phyloP scores from a whole-genome alignment of 2,888 invertebrate species.

The Priocnemis perturbator region DNA sequence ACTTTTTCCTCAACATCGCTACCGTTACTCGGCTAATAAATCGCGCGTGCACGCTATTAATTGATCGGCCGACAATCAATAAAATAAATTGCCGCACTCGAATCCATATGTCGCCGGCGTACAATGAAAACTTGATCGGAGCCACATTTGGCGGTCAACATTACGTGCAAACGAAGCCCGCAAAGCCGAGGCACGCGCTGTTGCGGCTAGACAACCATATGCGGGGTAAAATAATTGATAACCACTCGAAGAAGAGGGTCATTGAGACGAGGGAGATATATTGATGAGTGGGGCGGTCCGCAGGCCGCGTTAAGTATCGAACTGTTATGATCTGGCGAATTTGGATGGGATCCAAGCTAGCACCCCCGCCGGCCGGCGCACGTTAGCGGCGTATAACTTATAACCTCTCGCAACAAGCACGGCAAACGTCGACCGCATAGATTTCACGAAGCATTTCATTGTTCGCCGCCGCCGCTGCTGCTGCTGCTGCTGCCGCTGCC shows the following conservation, averaged over 20 bases:
- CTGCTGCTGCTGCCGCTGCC: background rate
- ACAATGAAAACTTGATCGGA: background rate
- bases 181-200: background rate
- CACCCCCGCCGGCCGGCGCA: constrained; percentile 16
- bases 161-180: background rate
- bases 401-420: constrained; percentile 50
- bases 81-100: no score
- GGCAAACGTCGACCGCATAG: constrained; percentile 47
- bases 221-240: background rate
- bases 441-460: constrained; percentile 44
- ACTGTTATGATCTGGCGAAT: constrained; percentile 55
- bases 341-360: constrained; percentile 58
- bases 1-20: background rate
- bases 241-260: background rate
- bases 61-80: no score
- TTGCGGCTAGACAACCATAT: background rate
- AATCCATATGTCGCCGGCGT: background rate
- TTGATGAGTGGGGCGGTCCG: background rate
- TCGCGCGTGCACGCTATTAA: no score
- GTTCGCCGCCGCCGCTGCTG: constrained; percentile 19
- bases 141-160: background rate
- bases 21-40: no score
- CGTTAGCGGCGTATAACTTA: constrained; percentile 56
- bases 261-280: background rate
- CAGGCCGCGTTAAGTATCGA: constrained; percentile 50